These are phyloP conservation scores for Apotomis betuletana DNA, from an alignment of 2,888 invertebrate species.

Conservation along the genomic window DNA sequence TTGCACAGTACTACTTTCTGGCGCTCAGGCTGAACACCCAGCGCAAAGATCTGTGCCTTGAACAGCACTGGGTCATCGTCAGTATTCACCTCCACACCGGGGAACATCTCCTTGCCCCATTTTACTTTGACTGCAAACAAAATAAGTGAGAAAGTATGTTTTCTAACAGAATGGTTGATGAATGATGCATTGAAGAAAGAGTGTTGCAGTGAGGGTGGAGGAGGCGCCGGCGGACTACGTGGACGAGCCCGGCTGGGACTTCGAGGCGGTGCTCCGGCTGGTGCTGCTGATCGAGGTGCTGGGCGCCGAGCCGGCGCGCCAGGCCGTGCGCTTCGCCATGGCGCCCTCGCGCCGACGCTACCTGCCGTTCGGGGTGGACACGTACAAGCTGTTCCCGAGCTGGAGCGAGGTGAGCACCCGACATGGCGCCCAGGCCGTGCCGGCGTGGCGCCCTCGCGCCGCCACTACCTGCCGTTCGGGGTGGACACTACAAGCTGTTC, in stretches of 20 bases:
- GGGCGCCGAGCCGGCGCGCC: slow-evolving; percentile 1
- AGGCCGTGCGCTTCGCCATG: slow-evolving; percentile 8
- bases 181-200: not conserved
- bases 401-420: slow-evolving; percentile 5
- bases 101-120: slow-evolving; percentile 98
- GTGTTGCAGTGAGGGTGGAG: slow-evolving; percentile 11
- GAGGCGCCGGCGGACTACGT: slow-evolving; percentile 54
- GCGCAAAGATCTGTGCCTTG: slow-evolving; percentile 97
- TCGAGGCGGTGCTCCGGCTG: slow-evolving; percentile 57
- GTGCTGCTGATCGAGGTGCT: slow-evolving; percentile 51
- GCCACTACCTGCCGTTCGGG: slow-evolving; percentile 4
- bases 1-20: slow-evolving; percentile 97
- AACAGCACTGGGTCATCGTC: slow-evolving; percentile 98
- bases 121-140: slow-evolving; percentile 94
- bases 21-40: slow-evolving; percentile 97
- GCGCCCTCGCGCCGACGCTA: slow-evolving; percentile 20
- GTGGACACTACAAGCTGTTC: slow-evolving; percentile 27
- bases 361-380: slow-evolving; percentile 8
- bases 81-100: slow-evolving; percentile 95
- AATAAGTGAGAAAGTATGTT: not conserved
- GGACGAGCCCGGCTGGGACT: slow-evolving; percentile 61
- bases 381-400: slow-evolving; percentile 26
- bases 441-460: slow-evolving; percentile 10
- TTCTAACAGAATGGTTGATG: too few relatives aligned
- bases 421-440: too few relatives aligned